phyloP scores from a whole-genome alignment of 2,888 invertebrate species.

The Mesodorylaimus sp. region DNA sequence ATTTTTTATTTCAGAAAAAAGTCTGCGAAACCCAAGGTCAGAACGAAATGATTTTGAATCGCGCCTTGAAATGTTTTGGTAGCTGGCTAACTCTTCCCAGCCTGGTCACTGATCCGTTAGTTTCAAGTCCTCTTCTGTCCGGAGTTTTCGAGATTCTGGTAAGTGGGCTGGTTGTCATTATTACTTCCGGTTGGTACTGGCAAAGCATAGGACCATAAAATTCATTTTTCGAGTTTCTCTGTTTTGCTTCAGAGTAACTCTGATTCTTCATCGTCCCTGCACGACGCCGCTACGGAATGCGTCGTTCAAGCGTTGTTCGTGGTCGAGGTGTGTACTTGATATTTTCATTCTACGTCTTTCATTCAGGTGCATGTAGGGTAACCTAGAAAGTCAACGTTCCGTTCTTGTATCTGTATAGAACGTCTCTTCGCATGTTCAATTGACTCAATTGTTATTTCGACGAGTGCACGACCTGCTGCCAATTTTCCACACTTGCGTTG shows the following conservation, averaged over 20 bases:
- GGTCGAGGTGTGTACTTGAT: constrained; percentile 43
- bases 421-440: too few species aligned
- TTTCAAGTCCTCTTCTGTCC: constrained; percentile 32
- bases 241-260: constrained; percentile 28
- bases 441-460: too few species aligned
- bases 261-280: constrained; percentile 40
- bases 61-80: constrained; percentile 64
- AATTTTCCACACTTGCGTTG: constrained; percentile 72
- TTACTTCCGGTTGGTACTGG: too few species aligned
- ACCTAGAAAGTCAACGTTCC: too few species aligned
- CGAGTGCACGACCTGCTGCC: constrained; percentile 60
- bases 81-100: constrained; percentile 75
- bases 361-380: too few species aligned
- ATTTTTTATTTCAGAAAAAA: constrained; percentile 3
- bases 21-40: too few species aligned
- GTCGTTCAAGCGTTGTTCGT: constrained; percentile 65
- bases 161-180: too few species aligned
- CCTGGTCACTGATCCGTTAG: constrained; percentile 52
- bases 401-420: too few species aligned
- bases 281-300: constrained; percentile 76
- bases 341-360: neutral
- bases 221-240: too few species aligned
- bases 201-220: too few species aligned
- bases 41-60: neutral
- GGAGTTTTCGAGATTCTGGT: constrained; percentile 34